phyloP scores from a whole-genome alignment of 2,888 invertebrate genomes.

The Chrysotoxum bicinctum region DNA sequence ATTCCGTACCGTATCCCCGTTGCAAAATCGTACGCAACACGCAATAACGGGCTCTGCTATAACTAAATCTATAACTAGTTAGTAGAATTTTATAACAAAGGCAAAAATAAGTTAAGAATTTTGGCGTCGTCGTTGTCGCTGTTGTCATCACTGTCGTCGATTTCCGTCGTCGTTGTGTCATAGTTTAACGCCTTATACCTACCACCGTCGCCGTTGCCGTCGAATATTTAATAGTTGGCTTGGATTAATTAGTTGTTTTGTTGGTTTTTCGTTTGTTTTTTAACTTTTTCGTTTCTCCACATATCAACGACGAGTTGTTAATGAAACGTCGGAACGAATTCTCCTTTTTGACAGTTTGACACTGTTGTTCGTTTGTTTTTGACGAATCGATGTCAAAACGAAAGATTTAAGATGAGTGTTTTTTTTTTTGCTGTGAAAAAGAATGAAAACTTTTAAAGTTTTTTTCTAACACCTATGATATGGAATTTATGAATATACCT shows the following conservation, averaged over 20 bases:
- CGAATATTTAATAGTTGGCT: background rate
- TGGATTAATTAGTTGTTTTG: background rate
- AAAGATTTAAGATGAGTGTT: background rate
- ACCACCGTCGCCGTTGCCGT: background rate
- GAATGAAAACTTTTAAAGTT: background rate
- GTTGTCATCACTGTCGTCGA: conserved; percentile 23
- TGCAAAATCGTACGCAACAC: conserved; percentile 67
- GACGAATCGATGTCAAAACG: background rate
- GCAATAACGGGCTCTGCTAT: conserved; percentile 44
- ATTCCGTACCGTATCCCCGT: conserved; percentile 42
- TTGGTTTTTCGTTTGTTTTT: background rate
- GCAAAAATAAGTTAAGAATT: background rate
- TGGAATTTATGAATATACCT: background rate
- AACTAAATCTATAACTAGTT: background rate
- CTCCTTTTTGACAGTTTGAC: background rate
- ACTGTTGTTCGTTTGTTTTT: background rate
- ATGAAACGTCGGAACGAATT: background rate
- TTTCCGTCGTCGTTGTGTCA: conserved; percentile 3
- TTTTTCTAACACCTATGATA: background rate
- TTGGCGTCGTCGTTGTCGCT: conserved; percentile 4
- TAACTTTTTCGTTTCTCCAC: background rate
- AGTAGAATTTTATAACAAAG: conserved; percentile 9
- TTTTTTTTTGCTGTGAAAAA: background rate
- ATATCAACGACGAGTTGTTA: background rate
- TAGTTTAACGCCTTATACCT: background rate